phyloP scores from a whole-genome alignment of 2,113 vertebrate species.

The Callionymus lyra region DNA sequence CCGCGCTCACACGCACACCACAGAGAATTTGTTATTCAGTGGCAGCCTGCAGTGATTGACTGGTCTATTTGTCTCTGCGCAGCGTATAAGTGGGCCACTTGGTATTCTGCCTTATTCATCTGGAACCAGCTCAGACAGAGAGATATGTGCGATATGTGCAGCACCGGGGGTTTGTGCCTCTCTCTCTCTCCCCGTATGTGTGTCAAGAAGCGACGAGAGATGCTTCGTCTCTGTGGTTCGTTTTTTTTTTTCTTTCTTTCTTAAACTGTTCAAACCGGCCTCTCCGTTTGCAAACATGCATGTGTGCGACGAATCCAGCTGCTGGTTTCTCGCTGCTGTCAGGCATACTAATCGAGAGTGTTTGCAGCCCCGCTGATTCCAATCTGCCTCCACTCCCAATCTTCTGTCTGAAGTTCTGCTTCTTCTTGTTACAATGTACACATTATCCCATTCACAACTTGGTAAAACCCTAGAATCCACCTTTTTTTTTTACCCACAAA shows the following conservation, averaged over 20 bases:
- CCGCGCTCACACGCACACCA: constrained; percentile 10
- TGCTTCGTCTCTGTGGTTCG: background rate
- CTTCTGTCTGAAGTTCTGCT: constrained; percentile 3
- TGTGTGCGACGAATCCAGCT: constrained; percentile 38
- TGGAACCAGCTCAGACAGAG: constrained; percentile 50
- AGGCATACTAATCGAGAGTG: constrained; percentile 50
- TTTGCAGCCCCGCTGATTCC: constrained; percentile 36
- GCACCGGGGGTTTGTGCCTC: constrained; percentile 41
- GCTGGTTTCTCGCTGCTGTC: constrained; percentile 26
- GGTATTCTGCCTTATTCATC: constrained; percentile 62
- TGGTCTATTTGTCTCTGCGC: constrained; percentile 59
- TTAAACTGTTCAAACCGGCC: constrained; percentile 15
- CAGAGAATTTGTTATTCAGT: constrained; percentile 50
- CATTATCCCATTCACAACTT: too few relatives aligned
- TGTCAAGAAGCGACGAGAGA: constrained; percentile 7
- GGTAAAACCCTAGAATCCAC: too few relatives aligned
- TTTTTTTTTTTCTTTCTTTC: constrained; percentile 38
- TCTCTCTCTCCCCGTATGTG: constrained; percentile 16
- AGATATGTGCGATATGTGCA: constrained; percentile 45
- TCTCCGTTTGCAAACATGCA: constrained; percentile 18
- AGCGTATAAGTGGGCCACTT: constrained; percentile 61
- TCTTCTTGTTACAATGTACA: background rate
- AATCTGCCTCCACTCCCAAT: constrained; percentile 14
- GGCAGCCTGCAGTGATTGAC: constrained; percentile 55
- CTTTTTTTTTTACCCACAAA: too few relatives aligned